Evolutionary conservation across 2,888 invertebrate genomes (phyloP).

Genomic region (Hoplodrina blanda): DNA sequence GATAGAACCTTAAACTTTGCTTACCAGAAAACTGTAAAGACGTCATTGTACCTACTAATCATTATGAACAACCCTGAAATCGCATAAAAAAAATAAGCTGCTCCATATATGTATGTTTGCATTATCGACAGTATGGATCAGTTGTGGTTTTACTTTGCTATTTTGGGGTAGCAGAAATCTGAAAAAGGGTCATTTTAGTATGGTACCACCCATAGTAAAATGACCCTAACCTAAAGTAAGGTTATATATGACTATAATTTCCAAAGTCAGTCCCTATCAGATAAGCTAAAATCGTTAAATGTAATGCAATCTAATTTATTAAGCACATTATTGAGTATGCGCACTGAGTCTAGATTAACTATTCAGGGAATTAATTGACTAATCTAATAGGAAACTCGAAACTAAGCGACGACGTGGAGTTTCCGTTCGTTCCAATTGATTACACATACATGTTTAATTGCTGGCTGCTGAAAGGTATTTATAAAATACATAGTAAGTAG

Average conservation of each 20-base stretch:
- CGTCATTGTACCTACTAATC: no score
- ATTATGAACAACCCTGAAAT: no score
- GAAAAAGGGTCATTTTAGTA: no score
- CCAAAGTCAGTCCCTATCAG: background rate
- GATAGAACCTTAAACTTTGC: no score
- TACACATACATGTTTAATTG: slow-evolving; percentile 35
- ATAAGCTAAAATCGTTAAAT: slow-evolving; percentile 4
- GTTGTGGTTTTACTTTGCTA: no score
- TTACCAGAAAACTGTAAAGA: no score
- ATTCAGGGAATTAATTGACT: slow-evolving; percentile 42
- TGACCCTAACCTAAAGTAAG: no score
- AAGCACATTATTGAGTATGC: slow-evolving; percentile 24
- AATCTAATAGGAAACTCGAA: slow-evolving; percentile 52
- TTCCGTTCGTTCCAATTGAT: slow-evolving; percentile 62
- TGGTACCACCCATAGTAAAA: no score
- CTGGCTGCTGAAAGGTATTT: slow-evolving; percentile 5
- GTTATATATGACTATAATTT: background rate
- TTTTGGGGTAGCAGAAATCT: no score
- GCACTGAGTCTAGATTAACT: slow-evolving; percentile 39
- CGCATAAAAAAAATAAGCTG: no score
- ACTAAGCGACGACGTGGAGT: slow-evolving; percentile 61
- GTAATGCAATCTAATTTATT: slow-evolving; percentile 1
- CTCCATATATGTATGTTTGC: no score
- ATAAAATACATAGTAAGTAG: background rate
- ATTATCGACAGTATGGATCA: no score